Evolutionary conservation across 2,888 invertebrate genomes (phyloP).

Genomic region (Peribatodes rhomboidaria): DNA sequence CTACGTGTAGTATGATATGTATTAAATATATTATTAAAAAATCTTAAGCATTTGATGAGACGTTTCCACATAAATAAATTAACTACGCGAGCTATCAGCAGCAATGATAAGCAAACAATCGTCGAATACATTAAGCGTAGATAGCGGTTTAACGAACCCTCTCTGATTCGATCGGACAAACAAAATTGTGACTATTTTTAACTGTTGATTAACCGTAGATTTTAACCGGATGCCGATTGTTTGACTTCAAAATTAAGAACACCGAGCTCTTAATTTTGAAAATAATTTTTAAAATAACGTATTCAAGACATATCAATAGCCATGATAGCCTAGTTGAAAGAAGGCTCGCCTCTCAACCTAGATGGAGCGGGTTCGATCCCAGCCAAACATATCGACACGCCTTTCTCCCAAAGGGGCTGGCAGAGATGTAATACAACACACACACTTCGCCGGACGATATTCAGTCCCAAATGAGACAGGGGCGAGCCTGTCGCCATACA

Average conservation of each 20-base stretch:
- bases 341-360: too few species aligned
- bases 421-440: too few species aligned
- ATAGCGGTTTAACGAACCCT: slow-evolving; percentile 81
- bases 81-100: slow-evolving; percentile 59
- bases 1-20: too few species aligned
- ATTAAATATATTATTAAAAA: slow-evolving; percentile 2
- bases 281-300: too few species aligned
- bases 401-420: too few species aligned
- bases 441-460: too few species aligned
- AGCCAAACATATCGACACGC: too few species aligned
- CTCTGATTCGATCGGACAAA: slow-evolving; percentile 70
- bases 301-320: too few species aligned
- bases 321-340: too few species aligned
- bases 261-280: neutral
- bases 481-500: too few species aligned
- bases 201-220: slow-evolving; percentile 16
- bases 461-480: too few species aligned
- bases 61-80: slow-evolving; percentile 51
- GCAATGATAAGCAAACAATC: slow-evolving; percentile 79
- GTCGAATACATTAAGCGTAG: slow-evolving; percentile 77
- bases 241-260: neutral
- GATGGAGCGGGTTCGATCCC: too few species aligned
- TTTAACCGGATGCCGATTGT: slow-evolving; percentile 11
- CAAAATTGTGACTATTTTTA: slow-evolving; percentile 60
- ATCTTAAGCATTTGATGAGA: slow-evolving; percentile 11